phyloP scores from a whole-genome alignment of 2,113 vertebrate genomes.

The Antidorcas marsupialis region DNA sequence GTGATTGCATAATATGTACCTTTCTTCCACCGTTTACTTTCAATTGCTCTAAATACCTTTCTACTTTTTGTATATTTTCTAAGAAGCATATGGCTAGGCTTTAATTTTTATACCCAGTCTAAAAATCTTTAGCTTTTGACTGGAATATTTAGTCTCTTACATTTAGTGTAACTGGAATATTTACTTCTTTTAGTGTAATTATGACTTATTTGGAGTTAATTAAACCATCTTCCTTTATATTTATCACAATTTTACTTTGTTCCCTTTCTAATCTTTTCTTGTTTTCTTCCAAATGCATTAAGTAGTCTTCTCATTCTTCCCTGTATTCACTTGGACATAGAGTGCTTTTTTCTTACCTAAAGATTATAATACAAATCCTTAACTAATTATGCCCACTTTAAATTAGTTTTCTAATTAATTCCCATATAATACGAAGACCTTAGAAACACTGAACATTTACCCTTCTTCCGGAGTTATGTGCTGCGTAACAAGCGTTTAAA shows the following conservation, averaged over 20 bases:
- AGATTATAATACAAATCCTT: neutral
- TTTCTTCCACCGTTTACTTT: neutral
- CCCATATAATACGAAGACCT: neutral
- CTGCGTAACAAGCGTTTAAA: neutral
- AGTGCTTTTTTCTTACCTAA: neutral
- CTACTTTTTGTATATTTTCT: neutral
- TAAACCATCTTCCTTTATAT: too few relatives aligned
- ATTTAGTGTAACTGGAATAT: neutral
- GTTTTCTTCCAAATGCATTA: too few relatives aligned
- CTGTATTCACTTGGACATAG: too few relatives aligned
- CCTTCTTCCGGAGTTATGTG: neutral
- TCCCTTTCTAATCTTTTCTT: too few relatives aligned
- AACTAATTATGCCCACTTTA: neutral
- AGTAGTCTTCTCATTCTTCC: too few relatives aligned
- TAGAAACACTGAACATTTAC: neutral
- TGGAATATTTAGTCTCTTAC: neutral
- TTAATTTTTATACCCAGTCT: neutral
- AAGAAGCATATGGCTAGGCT: neutral
- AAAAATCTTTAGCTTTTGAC: neutral
- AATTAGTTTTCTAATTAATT: neutral
- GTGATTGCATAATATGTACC: neutral
- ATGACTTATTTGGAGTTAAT: neutral
- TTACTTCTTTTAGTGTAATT: neutral
- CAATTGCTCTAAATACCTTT: neutral
- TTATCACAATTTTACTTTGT: too few relatives aligned